Base-by-base conservation (phyloP, 2,113 vertebrate species). In the Neomonachus schauinslandi region DNA sequence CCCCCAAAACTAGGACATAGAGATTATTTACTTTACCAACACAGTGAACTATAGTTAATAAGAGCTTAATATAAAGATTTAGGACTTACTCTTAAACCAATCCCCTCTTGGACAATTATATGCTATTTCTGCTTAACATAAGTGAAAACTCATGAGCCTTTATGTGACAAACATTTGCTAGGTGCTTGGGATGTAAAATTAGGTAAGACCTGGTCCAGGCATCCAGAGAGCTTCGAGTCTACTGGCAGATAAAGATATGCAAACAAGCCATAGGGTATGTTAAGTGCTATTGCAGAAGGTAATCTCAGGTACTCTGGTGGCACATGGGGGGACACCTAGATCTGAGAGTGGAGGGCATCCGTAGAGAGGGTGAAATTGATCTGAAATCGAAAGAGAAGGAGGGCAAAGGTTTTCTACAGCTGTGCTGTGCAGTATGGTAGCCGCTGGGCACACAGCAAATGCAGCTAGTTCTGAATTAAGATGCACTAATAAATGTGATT, bases 61-160 rank as follows among this genome's bases (percentile, higher is more conserved):
- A 93, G 24, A 51, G 11, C 21, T 95, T 95, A 61, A 74, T 61
- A 63, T 74, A 74, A 77, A 91, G 55, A 79, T 74, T 33, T 65
- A n/a, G 33, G 24, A 80, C 11, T 76, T 94, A 79, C 7, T 65
- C 10, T 83, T 59, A 42, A 84, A 59, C n/a, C 14, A 86, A 0
- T 84, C 26, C 33, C 9, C 7, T 63, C 31, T 91, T 84, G 13
- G 24, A 59, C 26, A 90, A 63, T 92, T 57, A 86, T 14, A 39
- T 80, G 24, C n/a, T 77, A 3, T 84, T 95, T 96, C 24, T 94
- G 3, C 61, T 81, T 61, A 84, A 67, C 18, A 46, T 59, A 71
- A 88, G 16, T 59, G 31, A 85, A 88, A 93, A 80, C 13, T 63
- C 33, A 51, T 79, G 36, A 53, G 31, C 83, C 26, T 77, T 85